Conservation (phyloP, 2,113 vertebrate species). For the Numida meleagris region DNA sequence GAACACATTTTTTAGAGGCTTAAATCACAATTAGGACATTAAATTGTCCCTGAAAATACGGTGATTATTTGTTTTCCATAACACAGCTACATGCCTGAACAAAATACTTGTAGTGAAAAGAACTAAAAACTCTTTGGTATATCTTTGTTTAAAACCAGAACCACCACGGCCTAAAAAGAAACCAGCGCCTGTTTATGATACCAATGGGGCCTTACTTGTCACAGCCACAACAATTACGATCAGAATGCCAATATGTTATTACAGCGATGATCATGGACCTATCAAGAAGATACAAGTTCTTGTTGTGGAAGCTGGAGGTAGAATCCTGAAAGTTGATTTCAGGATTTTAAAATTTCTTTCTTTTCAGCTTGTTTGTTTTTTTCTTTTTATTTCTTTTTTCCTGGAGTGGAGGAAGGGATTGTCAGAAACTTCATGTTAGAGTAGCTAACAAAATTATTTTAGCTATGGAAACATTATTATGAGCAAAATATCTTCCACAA, state of each 20-base stretch:
- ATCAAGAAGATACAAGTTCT: constrained; percentile 94
- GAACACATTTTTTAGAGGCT: not conserved
- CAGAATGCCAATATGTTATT: constrained; percentile 93
- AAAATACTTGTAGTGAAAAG: not conserved
- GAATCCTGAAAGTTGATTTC: not conserved
- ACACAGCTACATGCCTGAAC: not conserved
- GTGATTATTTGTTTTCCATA: not conserved
- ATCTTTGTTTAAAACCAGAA: constrained; percentile 77
- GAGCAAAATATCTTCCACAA: not conserved
- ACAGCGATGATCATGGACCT: constrained; percentile 92
- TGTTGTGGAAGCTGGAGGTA: constrained; percentile 92
- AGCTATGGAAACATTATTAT: not conserved
- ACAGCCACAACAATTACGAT: constrained; percentile 92
- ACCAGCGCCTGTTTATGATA: constrained; percentile 83
- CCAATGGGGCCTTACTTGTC: constrained; percentile 83
- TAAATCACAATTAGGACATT: not conserved
- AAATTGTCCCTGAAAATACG: not conserved
- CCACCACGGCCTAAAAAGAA: constrained; percentile 87
- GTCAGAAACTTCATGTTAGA: not conserved
- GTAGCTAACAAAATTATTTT: not conserved
- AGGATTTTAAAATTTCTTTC: not conserved
- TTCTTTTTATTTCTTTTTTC: not conserved
- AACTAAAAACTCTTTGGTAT: not conserved
- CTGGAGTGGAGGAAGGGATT: not conserved
- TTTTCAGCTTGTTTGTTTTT: not conserved